These are phyloP conservation scores for Cerceris rybyensis DNA, from an alignment of 2,888 invertebrate genomes.

Conservation along the genomic window DNA sequence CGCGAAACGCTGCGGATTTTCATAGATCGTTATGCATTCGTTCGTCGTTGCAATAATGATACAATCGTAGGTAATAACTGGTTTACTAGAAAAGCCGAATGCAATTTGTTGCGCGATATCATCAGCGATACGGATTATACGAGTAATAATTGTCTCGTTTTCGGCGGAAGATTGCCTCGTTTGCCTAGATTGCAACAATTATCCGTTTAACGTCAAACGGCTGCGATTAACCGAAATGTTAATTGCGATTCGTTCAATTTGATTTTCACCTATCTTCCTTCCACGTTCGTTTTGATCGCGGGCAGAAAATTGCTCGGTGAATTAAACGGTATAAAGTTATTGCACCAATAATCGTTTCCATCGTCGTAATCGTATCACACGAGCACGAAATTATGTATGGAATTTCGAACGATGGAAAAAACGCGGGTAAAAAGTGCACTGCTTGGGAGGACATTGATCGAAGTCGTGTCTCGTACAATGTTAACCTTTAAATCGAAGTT, in stretches of 20 bases:
- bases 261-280: neutral
- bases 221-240: neutral
- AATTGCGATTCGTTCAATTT: slow-evolving; percentile 4
- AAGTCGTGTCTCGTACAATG: neutral
- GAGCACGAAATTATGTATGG: neutral
- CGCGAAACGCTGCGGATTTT: neutral
- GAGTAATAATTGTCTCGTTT: neutral
- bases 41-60: too few species aligned
- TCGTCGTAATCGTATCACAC: neutral
- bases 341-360: neutral
- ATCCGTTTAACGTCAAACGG: neutral
- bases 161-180: neutral
- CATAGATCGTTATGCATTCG: neutral
- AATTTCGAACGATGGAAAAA: neutral
- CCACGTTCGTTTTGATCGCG: neutral
- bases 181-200: neutral
- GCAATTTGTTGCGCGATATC: too few species aligned
- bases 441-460: neutral
- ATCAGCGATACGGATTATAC: too few species aligned
- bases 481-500: neutral
- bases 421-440: too few species aligned
- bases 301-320: neutral
- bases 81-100: too few species aligned
- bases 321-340: neutral
- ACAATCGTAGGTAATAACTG: too few species aligned